Evolutionary conservation across 1,140 invertebrate genomes (phyloP).

Genomic region (Penaeus japonicus): DNA sequence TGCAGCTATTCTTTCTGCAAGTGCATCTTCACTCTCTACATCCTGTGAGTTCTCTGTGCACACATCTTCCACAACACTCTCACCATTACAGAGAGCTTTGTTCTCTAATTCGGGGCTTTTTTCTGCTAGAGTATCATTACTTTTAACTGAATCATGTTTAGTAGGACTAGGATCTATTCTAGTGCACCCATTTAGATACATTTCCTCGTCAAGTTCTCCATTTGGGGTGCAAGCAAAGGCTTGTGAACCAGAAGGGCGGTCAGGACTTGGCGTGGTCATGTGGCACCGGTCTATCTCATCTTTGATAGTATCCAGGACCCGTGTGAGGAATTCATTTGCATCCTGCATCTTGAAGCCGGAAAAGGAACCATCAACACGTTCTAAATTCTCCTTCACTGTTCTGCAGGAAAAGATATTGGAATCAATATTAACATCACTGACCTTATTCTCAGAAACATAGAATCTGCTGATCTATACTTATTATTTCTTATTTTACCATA

Average conservation of each 20-base stretch:
- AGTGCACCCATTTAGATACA: background rate
- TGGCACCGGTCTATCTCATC: conserved; percentile 58
- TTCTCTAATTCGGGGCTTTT: background rate
- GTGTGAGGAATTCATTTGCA: conserved; percentile 60
- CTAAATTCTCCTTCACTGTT: conserved; percentile 57
- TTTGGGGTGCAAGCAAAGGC: background rate
- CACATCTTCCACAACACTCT: background rate
- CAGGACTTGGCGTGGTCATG: conserved; percentile 31
- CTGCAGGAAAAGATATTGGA: conserved; percentile 26
- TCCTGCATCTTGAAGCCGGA: conserved; percentile 60
- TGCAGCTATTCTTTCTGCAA: background rate
- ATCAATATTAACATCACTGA: background rate
- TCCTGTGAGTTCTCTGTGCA: background rate
- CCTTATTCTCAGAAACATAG: background rate
- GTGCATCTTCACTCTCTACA: background rate
- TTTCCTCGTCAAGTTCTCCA: background rate
- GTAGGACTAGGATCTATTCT: background rate
- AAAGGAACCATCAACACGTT: conserved; percentile 58
- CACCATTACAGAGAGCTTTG: background rate
- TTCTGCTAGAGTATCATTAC: background rate
- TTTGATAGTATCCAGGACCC: conserved; percentile 59
- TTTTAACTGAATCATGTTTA: background rate
- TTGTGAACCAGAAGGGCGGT: background rate
- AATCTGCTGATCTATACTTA: background rate
- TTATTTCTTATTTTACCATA: background rate